A percentile compares a stretch with the other conserved stretches of the same genome.
phyloP scores from a whole-genome alignment of 2,113 vertebrate species.

The Gopherus flavomarginatus region DNA sequence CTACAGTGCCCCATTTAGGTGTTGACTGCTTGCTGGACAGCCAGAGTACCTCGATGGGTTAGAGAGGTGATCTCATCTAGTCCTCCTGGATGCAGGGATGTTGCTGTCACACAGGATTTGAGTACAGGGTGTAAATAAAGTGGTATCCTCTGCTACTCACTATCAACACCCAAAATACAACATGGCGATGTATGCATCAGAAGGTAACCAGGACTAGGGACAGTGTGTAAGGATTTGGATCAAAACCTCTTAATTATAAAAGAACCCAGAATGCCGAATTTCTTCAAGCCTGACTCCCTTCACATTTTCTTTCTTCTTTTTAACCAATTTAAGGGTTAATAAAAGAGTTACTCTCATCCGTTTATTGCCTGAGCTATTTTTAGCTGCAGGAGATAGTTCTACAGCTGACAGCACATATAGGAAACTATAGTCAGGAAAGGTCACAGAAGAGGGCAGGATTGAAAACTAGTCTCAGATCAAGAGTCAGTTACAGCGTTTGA shows the following conservation, averaged over 20 bases:
- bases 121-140: background rate
- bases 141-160: background rate
- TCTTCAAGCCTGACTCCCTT: background rate
- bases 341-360: background rate
- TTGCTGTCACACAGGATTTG: background rate
- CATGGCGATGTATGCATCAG: background rate
- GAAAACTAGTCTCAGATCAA: background rate
- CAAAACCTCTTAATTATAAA: background rate
- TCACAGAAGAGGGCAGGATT: background rate
- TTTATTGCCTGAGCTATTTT: background rate
- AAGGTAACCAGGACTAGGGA: background rate
- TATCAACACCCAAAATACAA: background rate
- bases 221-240: background rate
- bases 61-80: background rate
- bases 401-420: background rate
- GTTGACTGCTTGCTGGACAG: background rate
- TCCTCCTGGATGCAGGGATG: background rate
- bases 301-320: background rate
- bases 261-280: background rate
- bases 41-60: background rate
- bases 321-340: background rate
- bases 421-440: background rate
- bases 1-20: background rate
- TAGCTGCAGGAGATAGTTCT: background rate
- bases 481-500: background rate